Conservation (phyloP, 2,888 invertebrate genomes). For the Scrobipalpa costella region DNA sequence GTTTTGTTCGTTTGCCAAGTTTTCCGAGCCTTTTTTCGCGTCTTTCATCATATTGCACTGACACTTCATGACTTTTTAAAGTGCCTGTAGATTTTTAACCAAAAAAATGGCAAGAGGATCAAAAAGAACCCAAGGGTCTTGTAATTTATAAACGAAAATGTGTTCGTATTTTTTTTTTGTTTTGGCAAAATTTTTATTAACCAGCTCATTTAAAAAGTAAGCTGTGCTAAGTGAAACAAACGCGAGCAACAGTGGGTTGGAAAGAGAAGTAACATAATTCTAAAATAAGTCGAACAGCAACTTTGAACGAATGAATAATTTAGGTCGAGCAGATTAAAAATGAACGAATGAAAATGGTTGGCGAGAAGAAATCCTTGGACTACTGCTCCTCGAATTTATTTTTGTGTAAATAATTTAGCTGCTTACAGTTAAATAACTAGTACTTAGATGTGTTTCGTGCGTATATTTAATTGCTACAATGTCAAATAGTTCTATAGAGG, state of each 20-base stretch:
- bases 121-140: no score
- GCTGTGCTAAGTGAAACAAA: not conserved
- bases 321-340: slow-evolving; percentile 30
- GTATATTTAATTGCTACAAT: slow-evolving; percentile 68
- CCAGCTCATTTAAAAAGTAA: not conserved
- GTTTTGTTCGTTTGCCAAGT: no score
- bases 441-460: slow-evolving; percentile 67
- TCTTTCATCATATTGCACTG: no score
- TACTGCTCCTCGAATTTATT: slow-evolving; percentile 68
- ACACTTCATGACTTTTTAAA: no score
- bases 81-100: no score
- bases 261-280: not conserved
- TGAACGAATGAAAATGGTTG: slow-evolving; percentile 52
- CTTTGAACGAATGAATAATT: slow-evolving; percentile 19
- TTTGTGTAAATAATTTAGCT: slow-evolving; percentile 62
- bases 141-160: no score
- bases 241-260: not conserved
- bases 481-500: slow-evolving; percentile 88
- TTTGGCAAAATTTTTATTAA: not conserved
- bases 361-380: slow-evolving; percentile 63
- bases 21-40: no score
- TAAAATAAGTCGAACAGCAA: no score
- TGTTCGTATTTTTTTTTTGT: no score
- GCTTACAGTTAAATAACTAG: slow-evolving; percentile 55
- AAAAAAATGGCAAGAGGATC: no score